phyloP scores from a whole-genome alignment of 2,113 vertebrate genomes.

The Takifugu bimaculatus region DNA sequence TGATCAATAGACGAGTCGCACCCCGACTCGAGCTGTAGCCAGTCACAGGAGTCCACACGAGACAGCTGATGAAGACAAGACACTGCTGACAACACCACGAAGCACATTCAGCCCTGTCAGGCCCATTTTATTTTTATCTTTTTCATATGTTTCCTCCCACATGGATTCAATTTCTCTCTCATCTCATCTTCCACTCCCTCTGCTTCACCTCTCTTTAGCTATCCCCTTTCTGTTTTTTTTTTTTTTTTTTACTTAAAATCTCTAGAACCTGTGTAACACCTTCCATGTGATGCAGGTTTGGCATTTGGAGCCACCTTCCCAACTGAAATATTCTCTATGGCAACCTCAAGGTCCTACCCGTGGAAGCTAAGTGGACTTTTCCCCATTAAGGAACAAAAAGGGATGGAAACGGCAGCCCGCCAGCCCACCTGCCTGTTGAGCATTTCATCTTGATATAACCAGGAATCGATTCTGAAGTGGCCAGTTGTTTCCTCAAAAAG shows the following conservation, averaged over 20 bases:
- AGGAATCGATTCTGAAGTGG: constrained; percentile 49
- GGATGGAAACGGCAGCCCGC: constrained; percentile 40
- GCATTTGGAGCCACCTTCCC: constrained; percentile 78
- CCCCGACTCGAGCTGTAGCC: constrained; percentile 45
- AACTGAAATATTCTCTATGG: constrained; percentile 71
- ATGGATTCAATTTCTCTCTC: constrained; percentile 48
- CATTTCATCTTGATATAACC: constrained; percentile 55
- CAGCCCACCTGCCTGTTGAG: constrained; percentile 30
- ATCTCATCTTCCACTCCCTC: constrained; percentile 33
- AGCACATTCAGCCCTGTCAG: constrained; percentile 63
- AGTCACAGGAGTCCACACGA: constrained; percentile 60
- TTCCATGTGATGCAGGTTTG: constrained; percentile 92
- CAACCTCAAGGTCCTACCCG: constrained; percentile 51
- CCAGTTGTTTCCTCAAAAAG: constrained; percentile 50
- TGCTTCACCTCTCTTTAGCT: constrained; percentile 62
- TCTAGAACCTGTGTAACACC: constrained; percentile 85
- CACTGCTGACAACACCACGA: constrained; percentile 71
- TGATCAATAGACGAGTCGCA: constrained; percentile 53
- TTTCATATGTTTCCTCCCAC: constrained; percentile 25
- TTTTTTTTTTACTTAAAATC: constrained; percentile 60
- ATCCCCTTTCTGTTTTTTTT: constrained; percentile 40
- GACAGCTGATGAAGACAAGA: constrained; percentile 71
- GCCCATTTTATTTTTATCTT: constrained; percentile 42
- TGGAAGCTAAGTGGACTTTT: constrained; percentile 53
- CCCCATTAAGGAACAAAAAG: constrained; percentile 46